A percentile compares a stretch with the other conserved stretches of the same genome.
Evolutionary conservation across 2,113 vertebrate species (phyloP).

Genomic region (Paramormyrops kingsleyae): DNA sequence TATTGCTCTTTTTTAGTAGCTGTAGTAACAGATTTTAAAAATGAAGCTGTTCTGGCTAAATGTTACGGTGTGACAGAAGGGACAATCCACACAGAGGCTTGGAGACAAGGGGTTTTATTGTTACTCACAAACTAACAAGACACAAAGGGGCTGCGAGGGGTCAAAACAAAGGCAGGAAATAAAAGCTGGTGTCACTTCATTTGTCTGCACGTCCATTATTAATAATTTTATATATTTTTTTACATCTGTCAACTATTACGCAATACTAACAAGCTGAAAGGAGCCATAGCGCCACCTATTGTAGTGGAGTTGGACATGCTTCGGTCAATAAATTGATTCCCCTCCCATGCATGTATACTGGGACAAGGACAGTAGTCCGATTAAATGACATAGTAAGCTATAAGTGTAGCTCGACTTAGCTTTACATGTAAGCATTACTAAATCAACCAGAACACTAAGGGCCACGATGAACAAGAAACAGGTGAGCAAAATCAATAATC

Average conservation of each 20-base stretch:
- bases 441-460: background rate
- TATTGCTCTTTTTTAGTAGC: background rate
- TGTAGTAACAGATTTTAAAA: background rate
- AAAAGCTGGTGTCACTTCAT: no score
- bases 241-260: no score
- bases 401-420: no score
- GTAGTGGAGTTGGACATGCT: no score
- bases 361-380: no score
- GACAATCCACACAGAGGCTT: background rate
- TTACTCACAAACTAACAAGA: background rate
- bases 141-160: background rate
- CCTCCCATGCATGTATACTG: no score
- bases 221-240: no score
- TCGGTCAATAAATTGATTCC: no score
- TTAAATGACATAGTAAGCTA: no score
- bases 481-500: background rate
- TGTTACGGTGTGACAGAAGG: background rate
- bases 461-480: background rate
- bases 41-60: background rate
- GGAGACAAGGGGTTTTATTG: background rate
- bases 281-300: no score
- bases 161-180: background rate
- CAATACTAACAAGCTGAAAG: no score
- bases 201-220: no score
- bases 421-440: background rate